These are phyloP conservation scores for Baccha elongata DNA, from an alignment of 2,888 invertebrate genomes.

Conservation along the genomic window DNA sequence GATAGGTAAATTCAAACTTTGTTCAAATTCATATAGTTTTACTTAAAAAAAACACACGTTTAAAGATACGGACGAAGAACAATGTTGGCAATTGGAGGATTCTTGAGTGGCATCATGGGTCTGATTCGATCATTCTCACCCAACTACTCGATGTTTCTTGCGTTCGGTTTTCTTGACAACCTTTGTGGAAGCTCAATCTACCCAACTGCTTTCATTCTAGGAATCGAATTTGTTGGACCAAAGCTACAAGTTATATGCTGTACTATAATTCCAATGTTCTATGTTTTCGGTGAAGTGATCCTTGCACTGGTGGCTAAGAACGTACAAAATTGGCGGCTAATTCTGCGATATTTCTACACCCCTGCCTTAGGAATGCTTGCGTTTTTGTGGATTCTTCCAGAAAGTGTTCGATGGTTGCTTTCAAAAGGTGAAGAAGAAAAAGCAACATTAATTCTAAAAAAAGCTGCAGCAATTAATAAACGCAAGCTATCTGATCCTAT, in stretches of 20 bases:
- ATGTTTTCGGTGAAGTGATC: slow-evolving; percentile 87
- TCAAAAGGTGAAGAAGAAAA: slow-evolving; percentile 84
- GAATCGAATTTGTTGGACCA: slow-evolving; percentile 90
- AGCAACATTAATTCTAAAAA: slow-evolving; percentile 84
- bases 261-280: slow-evolving; percentile 87
- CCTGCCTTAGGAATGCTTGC: slow-evolving; percentile 87
- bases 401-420: slow-evolving; percentile 90
- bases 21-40: background rate
- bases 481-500: slow-evolving; percentile 76
- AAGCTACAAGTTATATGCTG: slow-evolving; percentile 88
- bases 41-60: no score
- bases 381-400: slow-evolving; percentile 87
- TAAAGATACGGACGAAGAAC: slow-evolving; percentile 85
- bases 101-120: slow-evolving; percentile 86
- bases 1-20: slow-evolving; percentile 83
- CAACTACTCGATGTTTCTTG: slow-evolving; percentile 87
- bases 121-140: slow-evolving; percentile 87
- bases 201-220: slow-evolving; percentile 87
- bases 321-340: slow-evolving; percentile 87
- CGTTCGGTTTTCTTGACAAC: slow-evolving; percentile 89
- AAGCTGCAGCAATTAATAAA: slow-evolving; percentile 86
- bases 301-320: slow-evolving; percentile 87
- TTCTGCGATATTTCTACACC: slow-evolving; percentile 86
- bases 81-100: slow-evolving; percentile 83
- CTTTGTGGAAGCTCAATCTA: slow-evolving; percentile 86